These are phyloP conservation scores for Pyxicephalus adspersus DNA, from an alignment of 2,113 vertebrate species.

Conservation along the genomic window DNA sequence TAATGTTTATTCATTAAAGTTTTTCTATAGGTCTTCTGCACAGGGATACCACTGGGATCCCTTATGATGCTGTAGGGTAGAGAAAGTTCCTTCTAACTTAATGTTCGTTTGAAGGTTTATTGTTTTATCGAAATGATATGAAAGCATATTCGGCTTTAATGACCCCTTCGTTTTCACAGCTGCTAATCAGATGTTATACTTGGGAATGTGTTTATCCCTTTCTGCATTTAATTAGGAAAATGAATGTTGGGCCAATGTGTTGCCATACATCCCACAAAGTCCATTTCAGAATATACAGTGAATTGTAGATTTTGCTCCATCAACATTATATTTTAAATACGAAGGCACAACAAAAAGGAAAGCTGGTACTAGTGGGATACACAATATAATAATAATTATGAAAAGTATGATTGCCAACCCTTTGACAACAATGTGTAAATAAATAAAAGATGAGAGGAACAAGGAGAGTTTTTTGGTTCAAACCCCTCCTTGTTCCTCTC, in stretches of 20 bases:
- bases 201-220: not conserved
- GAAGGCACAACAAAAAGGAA: not conserved
- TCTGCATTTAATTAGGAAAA: slow-evolving; percentile 16
- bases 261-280: not conserved
- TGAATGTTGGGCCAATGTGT: not conserved
- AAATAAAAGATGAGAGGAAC: no score
- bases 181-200: slow-evolving; percentile 9
- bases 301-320: not conserved
- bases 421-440: no score
- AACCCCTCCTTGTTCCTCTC: no score
- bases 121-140: slow-evolving; percentile 37
- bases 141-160: slow-evolving; percentile 27
- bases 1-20: slow-evolving; percentile 31
- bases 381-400: no score
- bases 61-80: not conserved
- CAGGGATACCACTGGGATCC: slow-evolving; percentile 15
- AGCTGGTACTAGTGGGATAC: no score
- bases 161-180: slow-evolving; percentile 1
- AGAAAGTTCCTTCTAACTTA: not conserved
- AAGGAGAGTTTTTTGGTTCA: no score
- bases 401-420: no score
- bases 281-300: not conserved
- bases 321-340: not conserved
- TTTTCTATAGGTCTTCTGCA: slow-evolving; percentile 1
- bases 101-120: slow-evolving; percentile 34